These are phyloP conservation scores for Limnephilus marmoratus DNA, from an alignment of 2,888 invertebrate species.

Conservation along the genomic window DNA sequence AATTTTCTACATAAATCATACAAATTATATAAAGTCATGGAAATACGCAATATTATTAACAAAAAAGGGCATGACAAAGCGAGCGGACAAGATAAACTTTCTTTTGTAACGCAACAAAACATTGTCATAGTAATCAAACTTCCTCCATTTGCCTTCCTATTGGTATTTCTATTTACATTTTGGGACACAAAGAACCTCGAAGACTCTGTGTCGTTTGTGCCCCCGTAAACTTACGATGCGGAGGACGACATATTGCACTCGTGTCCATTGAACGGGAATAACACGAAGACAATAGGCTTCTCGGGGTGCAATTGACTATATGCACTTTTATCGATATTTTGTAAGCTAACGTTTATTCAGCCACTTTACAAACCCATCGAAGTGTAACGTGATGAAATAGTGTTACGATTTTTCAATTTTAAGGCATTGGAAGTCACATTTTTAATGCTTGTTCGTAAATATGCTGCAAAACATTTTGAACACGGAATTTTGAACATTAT, in stretches of 20 bases:
- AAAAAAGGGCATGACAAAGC: neutral
- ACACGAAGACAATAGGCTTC: constrained; percentile 59
- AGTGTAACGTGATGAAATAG: neutral
- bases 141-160: neutral
- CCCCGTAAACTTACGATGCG: constrained; percentile 44
- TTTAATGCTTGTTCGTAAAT: neutral
- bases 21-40: neutral
- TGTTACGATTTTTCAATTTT: neutral
- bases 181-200: constrained; percentile 32
- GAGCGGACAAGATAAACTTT: neutral
- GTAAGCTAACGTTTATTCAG: constrained; percentile 19
- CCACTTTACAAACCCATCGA: constrained; percentile 29
- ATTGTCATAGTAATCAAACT: neutral
- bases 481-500: no score
- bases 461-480: neutral
- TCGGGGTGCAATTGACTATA: constrained; percentile 59
- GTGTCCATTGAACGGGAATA: constrained; percentile 63
- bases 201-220: constrained; percentile 24
- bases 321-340: constrained; percentile 49
- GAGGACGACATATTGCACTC: constrained; percentile 64
- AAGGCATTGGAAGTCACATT: neutral
- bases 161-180: constrained; percentile 17
- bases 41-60: neutral
- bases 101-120: neutral
- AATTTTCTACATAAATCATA: neutral